Evolutionary conservation across 53 echinoderm and acorn worm genomes (phyloP).

Genomic region (Hippasteria phrygiana): DNA sequence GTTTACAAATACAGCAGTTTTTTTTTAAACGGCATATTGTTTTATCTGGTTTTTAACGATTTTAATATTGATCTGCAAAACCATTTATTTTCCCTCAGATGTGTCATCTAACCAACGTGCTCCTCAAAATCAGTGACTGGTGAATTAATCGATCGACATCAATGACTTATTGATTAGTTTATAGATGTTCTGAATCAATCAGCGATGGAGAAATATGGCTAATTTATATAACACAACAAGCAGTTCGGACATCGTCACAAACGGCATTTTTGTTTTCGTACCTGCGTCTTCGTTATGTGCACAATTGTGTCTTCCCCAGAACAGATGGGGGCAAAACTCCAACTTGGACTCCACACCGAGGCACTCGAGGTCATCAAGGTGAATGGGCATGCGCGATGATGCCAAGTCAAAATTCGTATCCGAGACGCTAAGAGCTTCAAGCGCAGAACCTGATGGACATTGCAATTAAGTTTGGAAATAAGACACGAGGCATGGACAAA

Average conservation of each 20-base stretch:
- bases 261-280: constrained; percentile 18
- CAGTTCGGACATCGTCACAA: background rate
- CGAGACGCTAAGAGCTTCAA: constrained; percentile 60
- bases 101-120: no score
- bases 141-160: no score
- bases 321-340: constrained; percentile 76
- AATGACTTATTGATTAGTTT: no score
- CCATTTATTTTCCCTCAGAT: no score
- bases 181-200: no score
- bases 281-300: constrained; percentile 97
- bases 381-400: constrained; percentile 72
- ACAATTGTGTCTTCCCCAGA: constrained; percentile 86
- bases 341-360: constrained; percentile 77
- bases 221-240: background rate
- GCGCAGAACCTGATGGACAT: constrained; percentile 59
- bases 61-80: no score
- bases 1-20: no score
- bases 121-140: no score
- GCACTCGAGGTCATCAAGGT: constrained; percentile 81
- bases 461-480: background rate
- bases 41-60: no score
- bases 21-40: no score
- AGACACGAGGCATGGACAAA: no score
- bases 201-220: no score
- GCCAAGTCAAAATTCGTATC: constrained; percentile 64